Evolutionary conservation across 2,888 invertebrate species (phyloP).

Genomic region (Morpho helenor): DNA sequence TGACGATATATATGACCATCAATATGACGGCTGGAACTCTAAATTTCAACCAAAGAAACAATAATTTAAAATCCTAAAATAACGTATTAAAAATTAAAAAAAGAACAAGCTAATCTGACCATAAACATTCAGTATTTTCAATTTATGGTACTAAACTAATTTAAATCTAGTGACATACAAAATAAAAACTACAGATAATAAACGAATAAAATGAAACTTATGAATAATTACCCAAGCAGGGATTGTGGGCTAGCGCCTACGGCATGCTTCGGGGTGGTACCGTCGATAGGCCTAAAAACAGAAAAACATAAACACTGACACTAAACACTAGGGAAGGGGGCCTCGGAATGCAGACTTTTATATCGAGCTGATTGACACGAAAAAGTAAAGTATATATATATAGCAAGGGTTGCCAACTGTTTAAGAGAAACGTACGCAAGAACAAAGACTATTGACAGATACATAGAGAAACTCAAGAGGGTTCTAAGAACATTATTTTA

Average conservation of each 20-base stretch:
- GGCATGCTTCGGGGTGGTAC: constrained; percentile 77
- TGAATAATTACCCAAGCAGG: constrained; percentile 82
- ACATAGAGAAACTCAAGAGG: background rate
- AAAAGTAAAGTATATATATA: too few species aligned
- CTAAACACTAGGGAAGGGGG: constrained; percentile 52
- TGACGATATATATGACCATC: too few species aligned
- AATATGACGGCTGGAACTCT: too few species aligned
- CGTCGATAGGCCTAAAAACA: constrained; percentile 83
- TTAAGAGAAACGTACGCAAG: too few species aligned
- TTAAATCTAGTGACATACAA: background rate
- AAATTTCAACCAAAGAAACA: too few species aligned
- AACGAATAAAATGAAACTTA: constrained; percentile 25
- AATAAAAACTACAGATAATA: background rate
- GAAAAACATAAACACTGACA: constrained; percentile 71
- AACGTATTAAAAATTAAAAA: too few species aligned
- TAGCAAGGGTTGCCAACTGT: too few species aligned
- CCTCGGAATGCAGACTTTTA: constrained; percentile 30
- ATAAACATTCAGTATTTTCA: too few species aligned
- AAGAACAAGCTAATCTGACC: too few species aligned
- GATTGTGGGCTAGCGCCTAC: constrained; percentile 79
- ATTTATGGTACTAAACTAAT: too few species aligned
- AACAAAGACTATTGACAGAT: background rate
- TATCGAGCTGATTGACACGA: constrained; percentile 23
- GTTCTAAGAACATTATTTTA: too few species aligned
- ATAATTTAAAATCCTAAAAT: too few species aligned